phyloP scores from a whole-genome alignment of 2,797 vertebrate species.

The Falco cherrug region DNA sequence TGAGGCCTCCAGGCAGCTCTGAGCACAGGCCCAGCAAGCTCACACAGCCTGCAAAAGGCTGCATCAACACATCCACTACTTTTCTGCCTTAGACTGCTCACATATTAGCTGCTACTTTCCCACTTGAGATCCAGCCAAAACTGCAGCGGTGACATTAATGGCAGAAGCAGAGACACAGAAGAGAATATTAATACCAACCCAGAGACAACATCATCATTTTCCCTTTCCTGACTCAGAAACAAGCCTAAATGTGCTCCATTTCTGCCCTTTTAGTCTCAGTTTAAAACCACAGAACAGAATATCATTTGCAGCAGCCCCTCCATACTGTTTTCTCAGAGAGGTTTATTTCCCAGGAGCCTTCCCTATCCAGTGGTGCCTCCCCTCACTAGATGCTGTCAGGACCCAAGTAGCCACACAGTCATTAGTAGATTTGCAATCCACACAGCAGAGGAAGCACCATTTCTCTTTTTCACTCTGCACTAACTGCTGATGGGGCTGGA shows the following conservation, averaged over 20 bases:
- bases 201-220: neutral
- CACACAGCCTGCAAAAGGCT: neutral
- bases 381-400: neutral
- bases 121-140: neutral
- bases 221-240: neutral
- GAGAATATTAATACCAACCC: neutral
- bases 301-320: neutral
- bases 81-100: neutral
- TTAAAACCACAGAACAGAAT: neutral
- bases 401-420: neutral
- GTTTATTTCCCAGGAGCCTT: neutral
- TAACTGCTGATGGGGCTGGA: neutral
- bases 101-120: neutral
- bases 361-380: neutral
- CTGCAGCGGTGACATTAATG: neutral
- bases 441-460: neutral
- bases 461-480: conserved; percentile 23
- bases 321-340: neutral
- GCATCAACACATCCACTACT: neutral
- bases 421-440: neutral
- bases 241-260: neutral
- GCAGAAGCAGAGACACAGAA: neutral
- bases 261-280: neutral
- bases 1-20: neutral
- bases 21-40: neutral